Base-by-base conservation (phyloP, 2,888 invertebrate genomes). In the Ennomos fuscantarius region DNA sequence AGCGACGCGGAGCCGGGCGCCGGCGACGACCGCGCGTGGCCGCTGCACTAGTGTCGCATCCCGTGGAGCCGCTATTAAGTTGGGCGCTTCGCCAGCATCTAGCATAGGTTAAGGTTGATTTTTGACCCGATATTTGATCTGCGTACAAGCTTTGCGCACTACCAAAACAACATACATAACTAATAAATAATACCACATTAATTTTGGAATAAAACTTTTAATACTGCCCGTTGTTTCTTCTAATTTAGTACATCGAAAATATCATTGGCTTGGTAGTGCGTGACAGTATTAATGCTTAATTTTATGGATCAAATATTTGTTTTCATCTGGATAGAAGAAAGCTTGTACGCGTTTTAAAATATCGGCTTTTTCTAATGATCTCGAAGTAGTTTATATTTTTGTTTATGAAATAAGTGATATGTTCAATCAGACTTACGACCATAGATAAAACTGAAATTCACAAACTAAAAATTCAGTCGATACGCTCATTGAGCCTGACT, bases 51-150 rank as follows among this genome's bases (percentile, higher is more conserved):
- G 15, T 0, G 2, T 24, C 24, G 24, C 33, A n/a, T 50, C 74
- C 78, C 78, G 80, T 79, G 79, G 84, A 86, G 78, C 76, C 86
- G 87, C 88, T 86, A 88, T 88, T 88, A 84, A 89, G 87, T 89
- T 89, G 76, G 88, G 87, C 89, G 87, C 81, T 84, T 85, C 81
- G 86, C 84, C 85, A 83, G 75, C 81, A 72, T 72, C 46, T 44
- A 43, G 45, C 39, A 49, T 37, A 10, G 61, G 46, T 42, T 12
- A 68, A 59, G 59, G 66, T 66, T 69, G 68, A 70, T 72, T 67
- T 55, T 61, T 60, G 65, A 65, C 62, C 44, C 15, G 59, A 45
- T 49, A 39, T 49, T 60, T 55, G 9, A 11, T 41, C n/a, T 51
- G 54, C 41, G 45, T 48, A 55, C 51, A 40, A 43, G 54, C 49